Conservation (phyloP, 2,797 vertebrate species). For the Heteromormyrus szaboi region DNA sequence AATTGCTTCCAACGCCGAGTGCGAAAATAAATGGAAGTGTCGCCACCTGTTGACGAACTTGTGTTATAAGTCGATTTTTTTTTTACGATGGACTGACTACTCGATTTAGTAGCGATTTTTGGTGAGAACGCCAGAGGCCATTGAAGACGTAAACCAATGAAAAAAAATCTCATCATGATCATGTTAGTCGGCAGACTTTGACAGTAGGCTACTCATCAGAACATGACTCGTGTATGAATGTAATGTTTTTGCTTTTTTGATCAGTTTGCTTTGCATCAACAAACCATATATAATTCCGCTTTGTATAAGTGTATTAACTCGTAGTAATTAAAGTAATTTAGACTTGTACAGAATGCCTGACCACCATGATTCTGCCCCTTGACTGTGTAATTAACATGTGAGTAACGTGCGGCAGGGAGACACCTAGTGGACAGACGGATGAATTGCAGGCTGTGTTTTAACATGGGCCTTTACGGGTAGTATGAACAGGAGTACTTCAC, state of each 20-base stretch:
- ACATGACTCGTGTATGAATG: not conserved
- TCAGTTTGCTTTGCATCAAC: not conserved
- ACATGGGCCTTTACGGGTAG: not conserved
- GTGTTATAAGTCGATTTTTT: not conserved
- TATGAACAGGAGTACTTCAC: not conserved
- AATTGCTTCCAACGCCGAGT: not conserved
- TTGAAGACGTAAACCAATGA: not conserved
- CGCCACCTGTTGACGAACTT: conserved; percentile 18
- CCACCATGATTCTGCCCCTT: not conserved
- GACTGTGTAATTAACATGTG: not conserved
- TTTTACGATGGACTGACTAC: not conserved
- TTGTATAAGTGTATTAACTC: not conserved
- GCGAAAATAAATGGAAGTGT: not conserved
- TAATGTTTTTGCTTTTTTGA: not conserved
- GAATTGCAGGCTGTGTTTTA: not conserved
- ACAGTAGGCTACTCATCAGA: not conserved
- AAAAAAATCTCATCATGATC: not conserved
- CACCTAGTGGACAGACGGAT: not conserved
- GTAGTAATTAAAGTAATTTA: not conserved
- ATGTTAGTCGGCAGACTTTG: not conserved
- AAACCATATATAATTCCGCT: not conserved
- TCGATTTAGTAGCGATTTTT: not conserved
- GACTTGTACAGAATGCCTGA: not conserved
- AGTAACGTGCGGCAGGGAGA: not conserved
- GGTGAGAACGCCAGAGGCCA: not conserved